Evolutionary conservation across 2,797 vertebrate genomes (phyloP).

Genomic region (Sebastiscus albofasciatus): DNA sequence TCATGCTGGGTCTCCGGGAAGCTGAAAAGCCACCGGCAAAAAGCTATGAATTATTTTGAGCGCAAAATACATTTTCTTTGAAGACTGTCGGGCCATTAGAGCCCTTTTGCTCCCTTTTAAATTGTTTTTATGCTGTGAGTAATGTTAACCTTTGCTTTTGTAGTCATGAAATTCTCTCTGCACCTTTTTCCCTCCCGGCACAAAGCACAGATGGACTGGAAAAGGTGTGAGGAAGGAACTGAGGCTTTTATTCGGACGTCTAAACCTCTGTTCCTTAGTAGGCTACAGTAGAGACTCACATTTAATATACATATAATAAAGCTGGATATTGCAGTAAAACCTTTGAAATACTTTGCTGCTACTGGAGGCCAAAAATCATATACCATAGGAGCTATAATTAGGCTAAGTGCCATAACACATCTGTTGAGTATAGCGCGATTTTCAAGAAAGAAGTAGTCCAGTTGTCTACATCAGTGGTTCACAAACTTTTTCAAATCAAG

Average conservation of each 20-base stretch:
- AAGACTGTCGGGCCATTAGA: constrained; percentile 85
- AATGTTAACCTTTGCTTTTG: constrained; percentile 88
- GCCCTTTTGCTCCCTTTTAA: constrained; percentile 87
- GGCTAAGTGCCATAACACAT: not conserved
- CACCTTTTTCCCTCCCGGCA: constrained; percentile 75
- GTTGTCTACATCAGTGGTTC: not conserved
- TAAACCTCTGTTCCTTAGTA: constrained; percentile 27
- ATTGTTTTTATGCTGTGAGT: constrained; percentile 86
- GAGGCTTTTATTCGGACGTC: constrained; percentile 51
- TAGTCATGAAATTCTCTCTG: constrained; percentile 84
- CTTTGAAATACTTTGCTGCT: constrained; percentile 5
- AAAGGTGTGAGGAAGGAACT: constrained; percentile 60
- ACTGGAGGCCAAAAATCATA: not conserved
- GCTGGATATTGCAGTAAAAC: not conserved
- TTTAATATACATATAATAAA: constrained; percentile 5
- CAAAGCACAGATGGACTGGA: constrained; percentile 77
- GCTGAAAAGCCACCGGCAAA: constrained; percentile 85
- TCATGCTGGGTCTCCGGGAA: constrained; percentile 85
- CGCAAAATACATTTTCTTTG: constrained; percentile 88
- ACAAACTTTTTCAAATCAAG: no score
- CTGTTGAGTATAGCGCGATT: not conserved
- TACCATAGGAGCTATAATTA: not conserved
- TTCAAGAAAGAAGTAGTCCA: not conserved
- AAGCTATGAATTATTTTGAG: constrained; percentile 88
- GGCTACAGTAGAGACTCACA: constrained; percentile 1